Base-by-base conservation (phyloP, 2,797 vertebrate genomes). In the Amblyopsis hoosieri region DNA sequence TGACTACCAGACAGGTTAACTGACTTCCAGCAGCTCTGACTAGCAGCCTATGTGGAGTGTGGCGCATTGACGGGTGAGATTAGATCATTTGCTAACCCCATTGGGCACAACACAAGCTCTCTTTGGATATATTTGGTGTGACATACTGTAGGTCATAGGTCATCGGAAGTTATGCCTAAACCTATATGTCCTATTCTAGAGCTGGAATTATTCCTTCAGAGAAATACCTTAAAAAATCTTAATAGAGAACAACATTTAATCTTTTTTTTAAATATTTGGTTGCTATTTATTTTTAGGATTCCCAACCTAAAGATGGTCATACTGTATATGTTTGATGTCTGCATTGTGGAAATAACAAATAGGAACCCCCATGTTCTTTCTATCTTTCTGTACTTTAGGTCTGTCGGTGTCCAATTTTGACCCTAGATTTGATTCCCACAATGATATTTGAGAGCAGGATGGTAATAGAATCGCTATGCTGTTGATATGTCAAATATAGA, bases 401-500 rank as follows among this genome's bases (percentile, higher is more conserved):
- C n/a, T 49, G 46, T 67, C 71, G 75, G 74, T 77, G 71, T 87
- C 83, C 74, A 47, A 67, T 58, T 83, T 72, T 80, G 76, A 85
- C 82, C 78, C 71, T 78, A 68, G 67, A 85, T 85, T 78, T 81
- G 77, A 85, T 89, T 89, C 88, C 84, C 84, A 88, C 82, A 85
- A 85, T 85, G 89, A 85, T 77, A 90, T 88, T 66, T 54, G 87
- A 91, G 89, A 90, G 76, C 74, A 50, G 78, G 81, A 74, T 57
- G 86, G 89, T 87, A 89, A 89, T 71, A 84, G 76, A 84, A 91
- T 90, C 83, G 58, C 85, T 82, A 64, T 62, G 78, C 87, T 80
- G 88, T 87, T 90, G 88, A 90, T 90, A 85, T 84, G 85, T 89
- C 87, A 90, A 88, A 91, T 90, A 91, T 91, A 90, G 89, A 90